Evolutionary conservation across 2,797 vertebrate species (phyloP).

Genomic region (Hydrocynus forskahlii): DNA sequence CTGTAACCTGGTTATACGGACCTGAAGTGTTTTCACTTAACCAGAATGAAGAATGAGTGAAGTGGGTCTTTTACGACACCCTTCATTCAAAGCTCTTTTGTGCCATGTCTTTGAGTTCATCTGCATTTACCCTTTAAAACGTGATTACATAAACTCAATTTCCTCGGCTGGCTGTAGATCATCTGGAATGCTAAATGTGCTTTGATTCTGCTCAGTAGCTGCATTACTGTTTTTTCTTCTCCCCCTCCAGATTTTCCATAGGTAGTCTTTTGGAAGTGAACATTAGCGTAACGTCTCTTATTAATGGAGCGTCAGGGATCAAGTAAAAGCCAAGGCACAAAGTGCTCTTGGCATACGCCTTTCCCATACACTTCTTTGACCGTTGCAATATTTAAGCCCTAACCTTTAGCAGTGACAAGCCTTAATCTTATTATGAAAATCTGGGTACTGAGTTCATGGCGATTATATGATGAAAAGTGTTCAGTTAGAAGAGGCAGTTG

Average conservation of each 20-base stretch:
- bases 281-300: slow-evolving; percentile 36
- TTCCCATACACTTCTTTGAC: background rate
- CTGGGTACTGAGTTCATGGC: slow-evolving; percentile 27
- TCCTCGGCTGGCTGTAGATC: slow-evolving; percentile 26
- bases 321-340: slow-evolving; percentile 16
- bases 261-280: slow-evolving; percentile 23
- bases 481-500: background rate
- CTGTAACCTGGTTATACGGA: too few relatives aligned
- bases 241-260: slow-evolving; percentile 50
- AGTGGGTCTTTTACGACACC: background rate
- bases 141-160: slow-evolving; percentile 49
- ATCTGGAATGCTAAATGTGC: slow-evolving; percentile 16
- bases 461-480: slow-evolving; percentile 1
- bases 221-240: slow-evolving; percentile 31
- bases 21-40: too few relatives aligned
- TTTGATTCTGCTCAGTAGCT: slow-evolving; percentile 37
- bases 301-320: slow-evolving; percentile 37
- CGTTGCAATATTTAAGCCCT: background rate
- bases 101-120: slow-evolving; percentile 12
- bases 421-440: slow-evolving; percentile 30
- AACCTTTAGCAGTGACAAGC: slow-evolving; percentile 17
- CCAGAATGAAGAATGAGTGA: too few relatives aligned
- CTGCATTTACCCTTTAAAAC: slow-evolving; percentile 31
- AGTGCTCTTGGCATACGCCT: slow-evolving; percentile 17
- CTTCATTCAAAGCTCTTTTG: background rate